Evolutionary conservation across 2,113 vertebrate species (phyloP), one percentile per base, ranked within the genome.

Genomic region (Syngnathus typhle): DNA sequence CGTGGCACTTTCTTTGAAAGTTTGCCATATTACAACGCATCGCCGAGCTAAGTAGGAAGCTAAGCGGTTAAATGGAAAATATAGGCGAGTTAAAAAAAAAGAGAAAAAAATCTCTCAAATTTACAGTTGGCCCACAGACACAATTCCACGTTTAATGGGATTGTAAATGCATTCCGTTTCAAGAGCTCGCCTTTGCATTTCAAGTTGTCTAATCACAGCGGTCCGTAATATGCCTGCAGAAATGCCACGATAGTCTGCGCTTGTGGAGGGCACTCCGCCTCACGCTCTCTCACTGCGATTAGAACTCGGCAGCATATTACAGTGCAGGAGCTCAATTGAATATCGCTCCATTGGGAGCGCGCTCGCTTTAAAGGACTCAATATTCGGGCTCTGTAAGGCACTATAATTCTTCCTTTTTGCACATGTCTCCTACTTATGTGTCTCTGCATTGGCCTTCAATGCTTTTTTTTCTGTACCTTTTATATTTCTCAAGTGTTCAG

Each of bases 61-160:
- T 60, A 58, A 74, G 83, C 47, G 37, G 77, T 74, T 77, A 73
- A 32, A 77, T 23, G 54, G 64, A 75, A 85, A 89, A 81, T 77
- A 66, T 64, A 80, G 69, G 68, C 80, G 71, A 66, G 51, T 32
- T 70, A 61, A 79, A 71, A 69, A 67, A 46, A 75, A 75, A 79
- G 81, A 49, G 75, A 67, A 74, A 77, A 82, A 70, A 74, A 87
- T 86, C 87, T 88, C 89, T 86, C 69, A 87, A 84, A 90, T 88
- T 85, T 88, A 88, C 81, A 84, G 85, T 87, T 85, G 79, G 84
- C 90, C 87, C 87, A 87, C 84, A 91, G 87, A 89, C 87, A 90
- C 88, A 89, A 90, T 88, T 90, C 88, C 80, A 87, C 87, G 84
- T 90, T 90, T 90, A 90, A 91, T 89, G 82, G 90, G 87, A 90